Percentiles rank a stretch among this genome's conserved stretches.
Conservation (phyloP, 2,113 vertebrate species). For the Himantopus leucocephalus region DNA sequence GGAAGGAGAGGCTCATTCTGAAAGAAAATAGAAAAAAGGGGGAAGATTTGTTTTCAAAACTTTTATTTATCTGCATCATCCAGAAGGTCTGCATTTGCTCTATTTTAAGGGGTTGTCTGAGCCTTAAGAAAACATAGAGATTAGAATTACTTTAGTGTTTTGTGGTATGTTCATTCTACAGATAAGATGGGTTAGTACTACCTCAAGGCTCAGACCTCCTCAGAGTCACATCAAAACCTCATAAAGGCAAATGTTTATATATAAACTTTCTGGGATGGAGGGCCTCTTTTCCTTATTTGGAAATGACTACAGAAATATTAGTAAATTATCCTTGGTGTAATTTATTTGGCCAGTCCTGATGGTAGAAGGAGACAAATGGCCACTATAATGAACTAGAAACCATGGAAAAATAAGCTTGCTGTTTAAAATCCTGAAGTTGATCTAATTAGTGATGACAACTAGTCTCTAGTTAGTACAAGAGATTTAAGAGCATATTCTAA, state of each 20-base stretch:
- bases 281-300: neutral
- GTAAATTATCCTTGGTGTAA: neutral
- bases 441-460: conserved; percentile 1
- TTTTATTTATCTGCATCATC: neutral
- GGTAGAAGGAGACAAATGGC: neutral
- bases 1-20: conserved; percentile 9
- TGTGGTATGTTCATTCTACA: neutral
- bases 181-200: neutral
- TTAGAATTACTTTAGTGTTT: neutral
- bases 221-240: neutral
- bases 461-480: neutral
- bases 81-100: neutral
- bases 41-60: neutral
- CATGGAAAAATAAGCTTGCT: neutral
- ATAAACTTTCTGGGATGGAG: neutral
- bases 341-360: neutral
- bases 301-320: neutral
- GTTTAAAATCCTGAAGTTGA: neutral
- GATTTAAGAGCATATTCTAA: neutral
- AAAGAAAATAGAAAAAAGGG: neutral
- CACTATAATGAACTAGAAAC: neutral
- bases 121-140: neutral
- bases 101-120: neutral
- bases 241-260: neutral
- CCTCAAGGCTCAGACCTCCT: neutral